Percentiles rank a stretch among this genome's conserved stretches.
Evolutionary conservation across 1,140 invertebrate genomes (phyloP).

Genomic region (Listronotus bonariensis): DNA sequence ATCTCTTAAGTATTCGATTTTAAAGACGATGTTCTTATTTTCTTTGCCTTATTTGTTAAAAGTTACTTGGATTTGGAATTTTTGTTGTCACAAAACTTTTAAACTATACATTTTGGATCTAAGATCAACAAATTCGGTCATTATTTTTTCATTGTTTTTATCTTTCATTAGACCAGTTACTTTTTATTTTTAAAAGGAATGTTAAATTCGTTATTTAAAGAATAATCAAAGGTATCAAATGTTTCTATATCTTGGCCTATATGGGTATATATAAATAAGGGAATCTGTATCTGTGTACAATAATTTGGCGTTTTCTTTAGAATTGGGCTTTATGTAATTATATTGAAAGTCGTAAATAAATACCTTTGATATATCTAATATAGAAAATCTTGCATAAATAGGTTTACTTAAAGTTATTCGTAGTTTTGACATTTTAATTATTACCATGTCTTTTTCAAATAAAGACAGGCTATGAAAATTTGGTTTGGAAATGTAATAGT

Average conservation of each 20-base stretch:
- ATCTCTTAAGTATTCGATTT: neutral
- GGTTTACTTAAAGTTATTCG: slow-evolving; percentile 51
- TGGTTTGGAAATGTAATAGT: slow-evolving; percentile 20
- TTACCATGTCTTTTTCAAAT: slow-evolving; percentile 51
- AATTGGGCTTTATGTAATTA: slow-evolving; percentile 42
- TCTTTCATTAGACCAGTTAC: slow-evolving; percentile 59
- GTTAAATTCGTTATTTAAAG: no score
- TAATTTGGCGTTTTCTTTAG: slow-evolving; percentile 40
- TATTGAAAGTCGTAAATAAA: no score
- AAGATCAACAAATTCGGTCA: slow-evolving; percentile 46
- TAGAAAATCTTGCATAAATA: slow-evolving; percentile 46
- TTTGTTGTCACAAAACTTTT: no score
- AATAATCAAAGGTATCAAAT: slow-evolving; percentile 49
- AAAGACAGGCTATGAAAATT: slow-evolving; percentile 40
- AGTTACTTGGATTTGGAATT: no score
- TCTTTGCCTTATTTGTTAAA: no score
- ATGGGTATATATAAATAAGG: slow-evolving; percentile 49
- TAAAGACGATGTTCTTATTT: no score
- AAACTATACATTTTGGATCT: slow-evolving; percentile 56
- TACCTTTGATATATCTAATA: slow-evolving; percentile 51
- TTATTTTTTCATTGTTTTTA: slow-evolving; percentile 42
- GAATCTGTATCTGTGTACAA: slow-evolving; percentile 56
- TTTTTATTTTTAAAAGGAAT: slow-evolving; percentile 55
- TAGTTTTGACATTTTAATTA: slow-evolving; percentile 48
- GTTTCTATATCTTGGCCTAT: slow-evolving; percentile 28